Percentiles rank a stretch among this genome's conserved stretches.
These are phyloP conservation scores for Ophion ellenae DNA, from an alignment of 2,888 invertebrate species.

Conservation along the genomic window DNA sequence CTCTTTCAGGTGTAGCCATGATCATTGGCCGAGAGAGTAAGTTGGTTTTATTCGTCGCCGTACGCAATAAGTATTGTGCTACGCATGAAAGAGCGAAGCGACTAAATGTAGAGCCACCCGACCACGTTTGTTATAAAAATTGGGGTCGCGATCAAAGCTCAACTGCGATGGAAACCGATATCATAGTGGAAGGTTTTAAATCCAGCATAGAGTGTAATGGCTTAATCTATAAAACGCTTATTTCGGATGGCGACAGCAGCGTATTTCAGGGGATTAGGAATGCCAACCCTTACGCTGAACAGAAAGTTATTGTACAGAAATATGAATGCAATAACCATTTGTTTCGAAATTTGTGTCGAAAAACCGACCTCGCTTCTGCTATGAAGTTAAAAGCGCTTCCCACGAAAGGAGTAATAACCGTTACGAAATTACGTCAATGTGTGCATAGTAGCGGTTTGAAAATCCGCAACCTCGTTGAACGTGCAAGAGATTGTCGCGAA, in stretches of 20 bases:
- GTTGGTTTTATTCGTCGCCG: conserved; percentile 67
- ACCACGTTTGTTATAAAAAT: conserved; percentile 71
- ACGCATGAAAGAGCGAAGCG: conserved; percentile 33
- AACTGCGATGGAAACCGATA: too few relatives aligned
- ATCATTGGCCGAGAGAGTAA: conserved; percentile 48
- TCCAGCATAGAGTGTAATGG: too few relatives aligned
- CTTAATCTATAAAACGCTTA: too few relatives aligned
- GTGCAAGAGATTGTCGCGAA: conserved; percentile 12
- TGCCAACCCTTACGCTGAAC: too few relatives aligned
- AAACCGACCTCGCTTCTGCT: conserved; percentile 21
- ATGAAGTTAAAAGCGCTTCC: not conserved
- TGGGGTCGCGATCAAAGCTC: too few relatives aligned
- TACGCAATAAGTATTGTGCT: conserved; percentile 73
- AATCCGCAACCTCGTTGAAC: conserved; percentile 43
- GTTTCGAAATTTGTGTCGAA: conserved; percentile 60
- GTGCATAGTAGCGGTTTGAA: conserved; percentile 30
- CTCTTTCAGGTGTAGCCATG: conserved; percentile 36
- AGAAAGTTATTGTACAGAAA: too few relatives aligned
- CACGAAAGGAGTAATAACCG: not conserved
- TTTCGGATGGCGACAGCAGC: too few relatives aligned
- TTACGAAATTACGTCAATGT: conserved; percentile 30
- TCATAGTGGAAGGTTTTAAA: too few relatives aligned
- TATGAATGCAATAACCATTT: too few relatives aligned
- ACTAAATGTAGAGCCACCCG: conserved; percentile 33
- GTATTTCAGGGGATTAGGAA: too few relatives aligned